A percentile compares a stretch with the other conserved stretches of the same genome.
Conservation (phyloP, 1,140 invertebrate genomes). For the Lucilia cuprina region DNA sequence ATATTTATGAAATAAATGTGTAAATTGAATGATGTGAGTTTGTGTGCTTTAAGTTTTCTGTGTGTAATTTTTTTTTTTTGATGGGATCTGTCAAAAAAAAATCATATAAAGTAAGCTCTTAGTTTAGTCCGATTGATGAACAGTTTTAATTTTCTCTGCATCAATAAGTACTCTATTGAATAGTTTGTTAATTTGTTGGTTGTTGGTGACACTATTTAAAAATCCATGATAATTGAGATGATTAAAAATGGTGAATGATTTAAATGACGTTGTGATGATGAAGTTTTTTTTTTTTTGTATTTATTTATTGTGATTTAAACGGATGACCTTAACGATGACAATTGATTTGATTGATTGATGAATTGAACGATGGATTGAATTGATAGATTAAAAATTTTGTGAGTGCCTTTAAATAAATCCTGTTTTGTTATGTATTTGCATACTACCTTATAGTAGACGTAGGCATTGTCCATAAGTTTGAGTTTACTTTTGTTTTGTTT, state of each 20-base stretch:
- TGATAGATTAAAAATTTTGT: neutral
- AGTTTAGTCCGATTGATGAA: no score
- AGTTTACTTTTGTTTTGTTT: slow-evolving; percentile 39
- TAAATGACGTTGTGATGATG: neutral
- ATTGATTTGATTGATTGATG: neutral
- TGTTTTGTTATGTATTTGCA: slow-evolving; percentile 36
- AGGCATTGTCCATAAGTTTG: slow-evolving; percentile 62
- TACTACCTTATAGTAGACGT: slow-evolving; percentile 62
- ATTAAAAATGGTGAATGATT: neutral
- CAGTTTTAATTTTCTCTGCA: no score
- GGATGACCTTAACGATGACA: neutral
- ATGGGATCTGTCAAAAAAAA: no score
- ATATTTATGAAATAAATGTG: no score
- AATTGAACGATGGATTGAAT: neutral
- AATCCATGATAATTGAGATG: neutral
- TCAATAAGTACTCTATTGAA: no score
- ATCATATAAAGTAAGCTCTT: no score
- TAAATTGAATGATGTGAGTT: no score
- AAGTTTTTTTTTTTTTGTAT: neutral
- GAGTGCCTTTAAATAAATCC: neutral
- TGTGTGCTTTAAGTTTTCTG: no score
- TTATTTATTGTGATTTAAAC: neutral
- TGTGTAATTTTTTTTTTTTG: no score
- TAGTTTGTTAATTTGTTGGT: no score
- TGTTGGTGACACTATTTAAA: neutral